Evolutionary conservation across 2,797 vertebrate genomes (phyloP), one percentile per base, ranked within the genome.

Genomic region (Sparidentex hasta): DNA sequence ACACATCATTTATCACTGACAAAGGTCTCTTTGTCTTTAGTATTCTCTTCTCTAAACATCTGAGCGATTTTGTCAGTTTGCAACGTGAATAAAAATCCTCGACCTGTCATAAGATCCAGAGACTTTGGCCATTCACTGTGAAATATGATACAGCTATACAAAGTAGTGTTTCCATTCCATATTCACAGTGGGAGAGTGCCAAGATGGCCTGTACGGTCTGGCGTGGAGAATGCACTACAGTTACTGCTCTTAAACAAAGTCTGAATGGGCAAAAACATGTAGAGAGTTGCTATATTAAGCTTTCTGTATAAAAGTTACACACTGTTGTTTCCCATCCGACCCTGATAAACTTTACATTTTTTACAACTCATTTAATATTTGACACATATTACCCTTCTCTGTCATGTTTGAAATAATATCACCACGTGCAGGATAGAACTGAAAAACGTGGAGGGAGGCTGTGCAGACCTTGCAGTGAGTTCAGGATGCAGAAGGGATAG

Each of bases 401-500:
- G 3, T 62, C 12, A 51, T 6, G 13, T 62, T 55, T 56, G 14
- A 12, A 46, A 1, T 29, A 38, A 57, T 20, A 29, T 29, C 44
- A 20, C 2, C 11, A 8, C 7, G 8, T 33, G 25, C 27, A 38
- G 48, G 7, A 57, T 3, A 61, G 29, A 74, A 18, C 2, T 41
- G 12, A 52, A 23, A 23, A 3, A 50, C 1, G 48, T n/a, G 14
- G 9, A 18, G 9, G 9, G 1, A 50, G 38, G 12, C 1, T 44
- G 23, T 63, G n/a, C 52, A 0, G 5, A 96, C 95, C 95, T 61
- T 96, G 95, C 38, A 97, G 56, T 0, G 95, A 87, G 82, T 96
- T 96, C 55, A 96, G 85, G 83, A 94, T 86, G 67, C 92, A 94
- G 90, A 96, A 96, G 63, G 94, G 59, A 69, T 96, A 96, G 70